A percentile compares a stretch with the other conserved stretches of the same genome.
phyloP scores from a whole-genome alignment of 2,797 vertebrate genomes.

The Rousettus madagascariensis region DNA sequence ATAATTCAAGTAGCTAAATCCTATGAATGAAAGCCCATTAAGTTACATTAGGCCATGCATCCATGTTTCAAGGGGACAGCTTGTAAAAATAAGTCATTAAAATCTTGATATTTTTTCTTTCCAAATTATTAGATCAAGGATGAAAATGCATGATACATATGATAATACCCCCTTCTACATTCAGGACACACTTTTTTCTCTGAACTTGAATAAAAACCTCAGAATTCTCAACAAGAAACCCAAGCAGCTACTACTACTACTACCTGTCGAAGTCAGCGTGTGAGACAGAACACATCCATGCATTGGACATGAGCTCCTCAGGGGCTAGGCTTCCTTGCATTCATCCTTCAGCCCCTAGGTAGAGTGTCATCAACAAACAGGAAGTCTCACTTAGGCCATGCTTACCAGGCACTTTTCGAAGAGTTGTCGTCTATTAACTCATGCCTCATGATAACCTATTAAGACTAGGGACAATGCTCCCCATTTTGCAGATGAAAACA shows the following conservation, averaged over 20 bases:
- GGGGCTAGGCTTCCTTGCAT: fast-evolving
- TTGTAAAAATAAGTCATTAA: neutral
- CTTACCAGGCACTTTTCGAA: neutral
- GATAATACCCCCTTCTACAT: neutral
- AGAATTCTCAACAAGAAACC: neutral
- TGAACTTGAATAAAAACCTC: neutral
- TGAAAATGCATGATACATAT: neutral
- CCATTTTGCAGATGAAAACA: neutral
- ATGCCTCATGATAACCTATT: neutral
- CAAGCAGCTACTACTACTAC: too few relatives aligned
- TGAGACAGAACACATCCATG: fast-evolving
- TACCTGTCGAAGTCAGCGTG: neutral
- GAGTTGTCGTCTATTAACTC: neutral
- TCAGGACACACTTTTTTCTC: neutral
- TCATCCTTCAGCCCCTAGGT: neutral
- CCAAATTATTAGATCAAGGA: neutral
- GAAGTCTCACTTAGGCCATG: neutral
- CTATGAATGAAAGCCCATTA: neutral
- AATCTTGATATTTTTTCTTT: neutral
- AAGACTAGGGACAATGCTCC: neutral
- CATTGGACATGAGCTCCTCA: fast-evolving
- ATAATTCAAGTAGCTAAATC: neutral
- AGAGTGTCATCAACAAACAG: neutral
- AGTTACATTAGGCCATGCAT: neutral
- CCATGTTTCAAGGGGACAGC: neutral